These are phyloP conservation scores for Cryptoblepharus egeriae DNA, from an alignment of 2,797 vertebrate species.

Conservation along the genomic window DNA sequence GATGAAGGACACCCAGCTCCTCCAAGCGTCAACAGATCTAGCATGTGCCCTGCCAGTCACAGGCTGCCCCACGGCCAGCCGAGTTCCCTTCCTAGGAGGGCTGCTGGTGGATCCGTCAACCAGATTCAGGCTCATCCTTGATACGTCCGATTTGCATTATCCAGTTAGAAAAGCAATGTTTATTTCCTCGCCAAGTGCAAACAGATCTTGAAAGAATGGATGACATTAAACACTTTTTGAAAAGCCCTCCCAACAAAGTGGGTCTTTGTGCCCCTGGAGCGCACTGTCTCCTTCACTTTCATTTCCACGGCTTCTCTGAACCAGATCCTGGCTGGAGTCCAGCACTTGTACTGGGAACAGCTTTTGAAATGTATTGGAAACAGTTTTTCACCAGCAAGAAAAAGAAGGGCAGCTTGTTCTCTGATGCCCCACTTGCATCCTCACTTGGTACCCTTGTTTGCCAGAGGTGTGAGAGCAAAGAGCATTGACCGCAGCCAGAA, in stretches of 20 bases:
- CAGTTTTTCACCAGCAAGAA: slow-evolving; percentile 25
- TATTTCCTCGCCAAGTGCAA: slow-evolving; percentile 45
- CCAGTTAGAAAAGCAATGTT: slow-evolving; percentile 15
- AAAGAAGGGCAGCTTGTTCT: not conserved
- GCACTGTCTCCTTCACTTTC: slow-evolving; percentile 43
- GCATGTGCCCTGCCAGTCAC: slow-evolving; percentile 29
- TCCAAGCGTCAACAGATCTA: slow-evolving; percentile 15
- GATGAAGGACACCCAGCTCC: slow-evolving; percentile 12
- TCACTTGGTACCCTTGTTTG: not conserved
- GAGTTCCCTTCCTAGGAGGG: not conserved
- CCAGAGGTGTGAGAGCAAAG: slow-evolving; percentile 1
- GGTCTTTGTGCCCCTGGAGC: slow-evolving; percentile 30
- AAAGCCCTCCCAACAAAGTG: slow-evolving; percentile 48
- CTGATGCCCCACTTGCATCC: not conserved
- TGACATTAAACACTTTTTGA: slow-evolving; percentile 8
- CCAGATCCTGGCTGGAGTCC: not conserved
- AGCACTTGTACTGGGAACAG: not conserved
- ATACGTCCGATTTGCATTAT: not conserved
- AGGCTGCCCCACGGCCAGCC: slow-evolving; percentile 17
- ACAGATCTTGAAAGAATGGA: slow-evolving; percentile 15
- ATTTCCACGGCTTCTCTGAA: not conserved
- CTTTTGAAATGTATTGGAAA: not conserved
- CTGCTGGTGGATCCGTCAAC: slow-evolving; percentile 20
- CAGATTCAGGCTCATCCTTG: not conserved
- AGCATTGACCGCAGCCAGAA: slow-evolving; percentile 16